phyloP scores from a whole-genome alignment of 2,113 vertebrate genomes.

The Brachypodius melanocephalos region DNA sequence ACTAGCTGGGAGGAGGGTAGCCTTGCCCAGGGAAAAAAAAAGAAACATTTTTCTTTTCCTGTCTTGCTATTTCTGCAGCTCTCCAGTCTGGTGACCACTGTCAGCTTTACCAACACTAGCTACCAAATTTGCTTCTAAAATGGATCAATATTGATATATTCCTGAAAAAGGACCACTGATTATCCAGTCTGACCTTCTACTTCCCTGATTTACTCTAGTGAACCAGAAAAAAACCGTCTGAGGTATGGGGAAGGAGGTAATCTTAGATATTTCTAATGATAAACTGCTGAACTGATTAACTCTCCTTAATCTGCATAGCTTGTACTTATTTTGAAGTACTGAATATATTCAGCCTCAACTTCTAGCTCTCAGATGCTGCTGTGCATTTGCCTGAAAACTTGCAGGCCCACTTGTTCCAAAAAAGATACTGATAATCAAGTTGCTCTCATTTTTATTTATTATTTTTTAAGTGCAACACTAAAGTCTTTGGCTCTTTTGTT shows the following conservation, averaged over 20 bases:
- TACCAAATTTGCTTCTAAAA: neutral
- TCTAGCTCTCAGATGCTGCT: neutral
- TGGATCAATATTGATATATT: neutral
- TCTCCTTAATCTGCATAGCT: neutral
- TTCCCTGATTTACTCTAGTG: neutral
- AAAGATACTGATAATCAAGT: neutral
- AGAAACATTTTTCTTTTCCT: neutral
- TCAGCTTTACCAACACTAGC: neutral
- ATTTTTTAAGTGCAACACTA: neutral
- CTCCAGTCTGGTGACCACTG: neutral
- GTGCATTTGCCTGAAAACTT: neutral
- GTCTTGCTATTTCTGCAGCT: neutral
- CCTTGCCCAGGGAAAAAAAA: neutral
- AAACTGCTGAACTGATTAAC: neutral
- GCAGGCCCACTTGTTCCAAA: neutral
- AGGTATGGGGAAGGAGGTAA: neutral
- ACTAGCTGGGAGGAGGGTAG: neutral
- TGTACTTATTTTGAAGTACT: neutral
- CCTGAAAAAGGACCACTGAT: neutral
- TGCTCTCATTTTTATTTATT: neutral
- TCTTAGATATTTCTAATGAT: neutral
- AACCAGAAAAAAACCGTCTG: neutral
- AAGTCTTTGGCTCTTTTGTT: neutral
- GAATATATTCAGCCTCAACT: neutral
- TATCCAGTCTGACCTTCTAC: neutral